Percentiles rank a stretch among this genome's conserved stretches.
Evolutionary conservation across 1,140 invertebrate genomes (phyloP).

Genomic region (Parapsyche elsis): DNA sequence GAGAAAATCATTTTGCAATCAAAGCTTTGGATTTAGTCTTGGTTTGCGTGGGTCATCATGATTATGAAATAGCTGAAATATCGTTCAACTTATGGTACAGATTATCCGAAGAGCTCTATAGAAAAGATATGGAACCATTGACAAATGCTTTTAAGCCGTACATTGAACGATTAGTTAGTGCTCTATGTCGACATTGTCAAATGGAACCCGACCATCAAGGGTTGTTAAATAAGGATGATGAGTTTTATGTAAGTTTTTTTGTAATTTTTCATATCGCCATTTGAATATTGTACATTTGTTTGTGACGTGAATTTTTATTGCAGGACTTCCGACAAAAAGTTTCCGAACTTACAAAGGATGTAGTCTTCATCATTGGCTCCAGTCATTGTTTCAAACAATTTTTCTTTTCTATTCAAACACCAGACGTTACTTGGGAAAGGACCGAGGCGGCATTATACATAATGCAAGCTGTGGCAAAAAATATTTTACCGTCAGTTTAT

Average conservation of each 20-base stretch:
- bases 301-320: slow-evolving; percentile 61
- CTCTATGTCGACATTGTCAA: slow-evolving; percentile 69
- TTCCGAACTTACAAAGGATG: slow-evolving; percentile 94
- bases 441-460: slow-evolving; percentile 96
- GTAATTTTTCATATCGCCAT: neutral
- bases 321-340: slow-evolving; percentile 91
- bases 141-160: slow-evolving; percentile 88
- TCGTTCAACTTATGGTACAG: slow-evolving; percentile 98
- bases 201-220: slow-evolving; percentile 74
- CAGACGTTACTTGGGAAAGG: slow-evolving; percentile 86
- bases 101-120: slow-evolving; percentile 93
- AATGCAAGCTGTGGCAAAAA: slow-evolving; percentile 95
- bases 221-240: slow-evolving; percentile 88
- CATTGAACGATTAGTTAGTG: slow-evolving; percentile 88
- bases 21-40: slow-evolving; percentile 90
- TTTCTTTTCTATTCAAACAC: slow-evolving; percentile 77
- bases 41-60: slow-evolving; percentile 94
- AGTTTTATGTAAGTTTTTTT: slow-evolving; percentile 70
- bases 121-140: slow-evolving; percentile 82
- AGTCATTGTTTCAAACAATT: slow-evolving; percentile 93
- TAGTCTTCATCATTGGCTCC: slow-evolving; percentile 97
- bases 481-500: slow-evolving; percentile 90
- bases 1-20: slow-evolving; percentile 81
- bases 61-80: slow-evolving; percentile 97
- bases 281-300: neutral